Base-by-base conservation (phyloP, 2,888 invertebrate species). In the Hydroisotoma schaefferi region DNA sequence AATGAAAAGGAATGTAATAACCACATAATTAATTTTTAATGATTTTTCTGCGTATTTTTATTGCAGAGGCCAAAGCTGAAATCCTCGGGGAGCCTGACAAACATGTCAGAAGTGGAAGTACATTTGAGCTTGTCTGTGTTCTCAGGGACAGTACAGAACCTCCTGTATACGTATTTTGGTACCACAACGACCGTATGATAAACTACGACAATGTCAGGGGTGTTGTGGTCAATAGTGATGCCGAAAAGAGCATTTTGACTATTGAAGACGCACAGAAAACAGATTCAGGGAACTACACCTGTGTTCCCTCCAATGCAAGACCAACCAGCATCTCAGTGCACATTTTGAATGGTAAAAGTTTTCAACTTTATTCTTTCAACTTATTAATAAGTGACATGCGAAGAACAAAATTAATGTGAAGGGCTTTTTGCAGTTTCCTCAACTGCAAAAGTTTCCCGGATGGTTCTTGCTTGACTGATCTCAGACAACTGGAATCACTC, bases 41-140 rank as follows among this genome's bases (percentile, higher is more conserved):
- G 23, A 43, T n/a, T 37, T 52, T 59, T 46, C 49, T 55, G 20
- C 46, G 20, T 55, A 56, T 56, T 54, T 57, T 63, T 61, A 51
- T 80, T 81, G 57, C 83, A 90, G 90, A 90, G 81, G 90, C 91
- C 18, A 83, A 86, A 76, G 90, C 90, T 63, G 89, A 90, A 78
- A 92, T 93, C 76, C 84, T 87, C 49, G 92, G 92, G 22, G 87
- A 89, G 2, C 81, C 86, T 55, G 90, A 92, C 76, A 90, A 91
- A 76, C 91, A 88, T 77, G 82, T 93, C 70, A 88, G 90, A 74
- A 89, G 90, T 15, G 92, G 92, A 38, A 90, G 90, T 48, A 87
- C 88, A 48, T 79, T 93, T 61, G 82, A 87, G 55, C 81, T 92
- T 53, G 87, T 88, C 72, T 92, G 92, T 74, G 85, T 85, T 53